Evolutionary conservation across 1,140 invertebrate species (phyloP).

Genomic region (Venturia canescens): DNA sequence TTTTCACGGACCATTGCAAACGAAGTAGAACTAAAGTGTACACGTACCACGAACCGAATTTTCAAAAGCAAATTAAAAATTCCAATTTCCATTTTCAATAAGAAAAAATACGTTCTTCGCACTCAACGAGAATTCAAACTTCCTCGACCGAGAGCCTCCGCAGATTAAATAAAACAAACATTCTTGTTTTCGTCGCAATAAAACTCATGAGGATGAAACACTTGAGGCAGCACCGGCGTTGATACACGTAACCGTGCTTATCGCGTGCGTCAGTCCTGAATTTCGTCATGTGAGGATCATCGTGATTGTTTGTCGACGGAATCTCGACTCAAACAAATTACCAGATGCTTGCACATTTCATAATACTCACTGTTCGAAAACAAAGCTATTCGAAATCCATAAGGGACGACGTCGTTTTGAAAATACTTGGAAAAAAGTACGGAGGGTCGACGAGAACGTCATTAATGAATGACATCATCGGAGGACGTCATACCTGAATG

Average conservation of each 20-base stretch:
- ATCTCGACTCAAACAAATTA: background rate
- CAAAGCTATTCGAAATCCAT: background rate
- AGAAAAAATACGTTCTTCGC: background rate
- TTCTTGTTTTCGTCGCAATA: background rate
- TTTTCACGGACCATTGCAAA: too few relatives aligned
- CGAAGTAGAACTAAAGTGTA: too few relatives aligned
- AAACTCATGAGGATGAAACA: background rate
- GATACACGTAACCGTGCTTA: background rate
- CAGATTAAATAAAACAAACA: background rate
- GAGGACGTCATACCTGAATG: conserved; percentile 10
- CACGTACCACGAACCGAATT: too few relatives aligned
- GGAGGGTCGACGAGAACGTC: background rate
- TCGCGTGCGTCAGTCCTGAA: background rate
- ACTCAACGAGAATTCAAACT: background rate
- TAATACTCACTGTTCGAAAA: background rate
- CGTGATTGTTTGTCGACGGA: background rate
- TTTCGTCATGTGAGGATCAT: conserved; percentile 4
- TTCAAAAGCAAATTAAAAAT: too few relatives aligned
- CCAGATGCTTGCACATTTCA: background rate
- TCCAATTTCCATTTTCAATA: too few relatives aligned
- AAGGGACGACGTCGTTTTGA: background rate
- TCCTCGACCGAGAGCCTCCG: background rate
- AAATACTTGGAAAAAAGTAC: background rate
- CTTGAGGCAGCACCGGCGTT: background rate
- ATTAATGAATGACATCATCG: background rate